phyloP scores from a whole-genome alignment of 2,113 vertebrate species.

The Boleophthalmus pectinirostris region DNA sequence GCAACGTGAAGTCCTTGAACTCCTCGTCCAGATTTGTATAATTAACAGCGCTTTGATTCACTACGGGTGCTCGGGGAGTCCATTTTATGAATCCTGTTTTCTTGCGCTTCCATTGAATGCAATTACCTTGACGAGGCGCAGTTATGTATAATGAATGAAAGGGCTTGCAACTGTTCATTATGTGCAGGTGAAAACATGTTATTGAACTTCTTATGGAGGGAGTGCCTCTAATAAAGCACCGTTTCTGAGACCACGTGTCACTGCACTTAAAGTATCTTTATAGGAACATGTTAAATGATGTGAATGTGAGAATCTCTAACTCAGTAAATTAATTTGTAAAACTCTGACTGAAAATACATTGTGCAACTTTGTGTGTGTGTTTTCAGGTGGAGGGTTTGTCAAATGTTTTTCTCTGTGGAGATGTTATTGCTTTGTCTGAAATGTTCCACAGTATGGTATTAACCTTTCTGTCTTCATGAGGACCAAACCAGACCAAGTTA shows the following conservation, averaged over 20 bases:
- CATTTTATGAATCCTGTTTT: conserved; percentile 1
- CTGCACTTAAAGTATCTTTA: neutral
- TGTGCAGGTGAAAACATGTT: neutral
- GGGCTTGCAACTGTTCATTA: neutral
- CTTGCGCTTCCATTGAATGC: neutral
- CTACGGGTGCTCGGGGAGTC: neutral
- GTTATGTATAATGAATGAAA: conserved; percentile 5
- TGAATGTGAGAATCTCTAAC: neutral
- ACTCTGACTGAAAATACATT: neutral
- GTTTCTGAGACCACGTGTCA: neutral
- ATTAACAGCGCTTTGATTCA: neutral
- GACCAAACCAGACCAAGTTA: too few species aligned
- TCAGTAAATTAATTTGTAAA: neutral
- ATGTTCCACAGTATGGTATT: too few species aligned
- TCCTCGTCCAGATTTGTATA: neutral
- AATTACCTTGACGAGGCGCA: neutral
- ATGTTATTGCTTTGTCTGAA: too few species aligned
- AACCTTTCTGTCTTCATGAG: too few species aligned
- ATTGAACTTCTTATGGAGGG: neutral
- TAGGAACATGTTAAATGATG: neutral
- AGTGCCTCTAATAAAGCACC: neutral
- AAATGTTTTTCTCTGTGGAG: too few species aligned
- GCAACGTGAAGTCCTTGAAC: neutral
- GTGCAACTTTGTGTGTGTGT: too few species aligned
- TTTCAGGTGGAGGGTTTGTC: too few species aligned